Conservation (phyloP, 2,888 invertebrate genomes). For the Morpho achilles region DNA sequence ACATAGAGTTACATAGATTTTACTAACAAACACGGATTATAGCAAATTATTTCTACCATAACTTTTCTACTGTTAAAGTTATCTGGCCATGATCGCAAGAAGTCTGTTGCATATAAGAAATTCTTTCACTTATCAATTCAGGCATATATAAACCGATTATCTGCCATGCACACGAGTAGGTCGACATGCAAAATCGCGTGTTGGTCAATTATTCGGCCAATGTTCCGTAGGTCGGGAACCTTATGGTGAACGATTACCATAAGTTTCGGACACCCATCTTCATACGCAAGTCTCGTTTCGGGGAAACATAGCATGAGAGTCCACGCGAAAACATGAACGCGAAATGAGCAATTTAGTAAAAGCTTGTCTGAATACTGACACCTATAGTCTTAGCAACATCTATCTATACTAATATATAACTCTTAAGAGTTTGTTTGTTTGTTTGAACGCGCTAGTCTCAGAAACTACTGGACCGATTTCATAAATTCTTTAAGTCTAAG, state of each 20-base stretch:
- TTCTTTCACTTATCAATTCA: conserved; percentile 42
- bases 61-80: too few species aligned
- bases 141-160: conserved; percentile 46
- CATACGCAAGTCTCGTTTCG: conserved; percentile 21
- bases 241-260: conserved; percentile 33
- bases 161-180: conserved; percentile 38
- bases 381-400: too few species aligned
- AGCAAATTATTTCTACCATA: too few species aligned
- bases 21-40: too few species aligned
- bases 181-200: conserved; percentile 52
- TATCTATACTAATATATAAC: too few species aligned
- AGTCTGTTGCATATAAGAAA: conserved; percentile 28
- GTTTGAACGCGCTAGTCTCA: too few species aligned
- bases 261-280: conserved; percentile 28
- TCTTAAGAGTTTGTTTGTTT: too few species aligned
- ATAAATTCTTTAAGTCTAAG: too few species aligned
- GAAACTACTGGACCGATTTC: too few species aligned
- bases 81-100: conserved; percentile 7
- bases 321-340: not conserved
- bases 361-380: too few species aligned
- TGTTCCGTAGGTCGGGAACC: conserved; percentile 48
- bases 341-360: not conserved
- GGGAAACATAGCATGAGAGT: conserved; percentile 12
- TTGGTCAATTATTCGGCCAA: conserved; percentile 37
- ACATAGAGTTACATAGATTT: too few species aligned